Evolutionary conservation across 2,888 invertebrate species (phyloP), one percentile per base, ranked within the genome.

Genomic region (Sarcophaga rosellei): DNA sequence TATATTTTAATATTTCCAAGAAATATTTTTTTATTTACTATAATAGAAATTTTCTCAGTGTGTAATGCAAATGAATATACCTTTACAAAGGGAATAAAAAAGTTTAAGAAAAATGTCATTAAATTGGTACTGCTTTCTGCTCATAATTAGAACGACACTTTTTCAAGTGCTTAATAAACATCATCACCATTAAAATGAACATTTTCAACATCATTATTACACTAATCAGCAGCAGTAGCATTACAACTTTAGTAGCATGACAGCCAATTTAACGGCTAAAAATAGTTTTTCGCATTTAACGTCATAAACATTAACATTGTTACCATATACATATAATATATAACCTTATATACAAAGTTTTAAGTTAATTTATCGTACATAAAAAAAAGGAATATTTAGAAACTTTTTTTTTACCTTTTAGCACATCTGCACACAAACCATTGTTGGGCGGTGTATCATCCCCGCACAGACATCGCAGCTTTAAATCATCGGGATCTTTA

Each of bases 361-460:
- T 17, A 53, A 3, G 15, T 53, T 15, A 15, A 53, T 53, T 15
- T 53, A 15, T 53, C 17, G 12, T 53, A 53, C 17, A 53, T 4
- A 4, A 72, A 57, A 53, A 21, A 21, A n/a, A n/a, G 10, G 57
- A 57, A 59, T 25, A 57, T n/a, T n/a, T 35, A 3, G 10, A 47
- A 8, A 47, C 3, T 62, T 25, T 62, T 62, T 25, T 62, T 87
- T 93, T 92, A 96, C 96, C 95, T 94, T 95, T 96, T 59, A 94
- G 94, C 88, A 94, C 94, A 75, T 95, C 94, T 66, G 94, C 94
- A 89, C 96, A 96, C 66, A 94, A 94, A 11, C 96, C 96, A 88
- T 96, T 96, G 11, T 94, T 91, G 0, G 96, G 96, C 0, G 95
- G 94, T 3, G 94, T 93, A 91, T 96, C 95, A 92, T 96, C 96